phyloP scores from a whole-genome alignment of 2,888 invertebrate species.

The Smittia aterrima region DNA sequence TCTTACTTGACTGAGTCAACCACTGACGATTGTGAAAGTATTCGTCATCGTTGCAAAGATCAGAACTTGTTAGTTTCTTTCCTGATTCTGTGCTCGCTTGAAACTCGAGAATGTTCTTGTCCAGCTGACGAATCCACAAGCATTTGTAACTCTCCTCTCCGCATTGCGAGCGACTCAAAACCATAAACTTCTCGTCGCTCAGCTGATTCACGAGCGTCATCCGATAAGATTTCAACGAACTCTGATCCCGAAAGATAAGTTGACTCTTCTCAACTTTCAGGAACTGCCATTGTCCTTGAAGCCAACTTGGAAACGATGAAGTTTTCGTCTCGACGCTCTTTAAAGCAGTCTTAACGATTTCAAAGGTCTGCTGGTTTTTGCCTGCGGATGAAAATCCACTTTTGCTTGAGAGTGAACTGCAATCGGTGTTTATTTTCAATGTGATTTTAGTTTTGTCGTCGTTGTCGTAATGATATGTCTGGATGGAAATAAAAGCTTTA shows the following conservation, averaged over 20 bases:
- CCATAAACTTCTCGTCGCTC: constrained; percentile 54
- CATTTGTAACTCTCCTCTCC: constrained; percentile 45
- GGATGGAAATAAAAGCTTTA: constrained; percentile 44
- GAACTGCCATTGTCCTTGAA: constrained; percentile 34
- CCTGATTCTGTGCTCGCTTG: constrained; percentile 43
- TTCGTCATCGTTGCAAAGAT: constrained; percentile 54
- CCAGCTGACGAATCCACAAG: constrained; percentile 44
- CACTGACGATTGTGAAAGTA: constrained; percentile 57
- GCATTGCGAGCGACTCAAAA: constrained; percentile 57
- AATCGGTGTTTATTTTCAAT: constrained; percentile 31
- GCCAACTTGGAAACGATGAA: neutral
- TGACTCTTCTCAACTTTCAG: constrained; percentile 4
- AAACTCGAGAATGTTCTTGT: constrained; percentile 44
- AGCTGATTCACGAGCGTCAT: constrained; percentile 22
- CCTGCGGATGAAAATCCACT: neutral
- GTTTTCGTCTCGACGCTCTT: no score
- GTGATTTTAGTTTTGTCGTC: constrained; percentile 37
- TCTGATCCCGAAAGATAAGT: constrained; percentile 10
- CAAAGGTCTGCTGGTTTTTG: constrained; percentile 31
- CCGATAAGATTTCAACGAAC: constrained; percentile 29
- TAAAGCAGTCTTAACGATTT: neutral
- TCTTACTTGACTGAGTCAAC: constrained; percentile 62
- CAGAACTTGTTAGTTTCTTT: constrained; percentile 30
- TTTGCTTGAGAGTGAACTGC: constrained; percentile 45
- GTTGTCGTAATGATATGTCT: constrained; percentile 53